phyloP scores from a whole-genome alignment of 2,113 vertebrate genomes.

The Sceloporus undulatus region DNA sequence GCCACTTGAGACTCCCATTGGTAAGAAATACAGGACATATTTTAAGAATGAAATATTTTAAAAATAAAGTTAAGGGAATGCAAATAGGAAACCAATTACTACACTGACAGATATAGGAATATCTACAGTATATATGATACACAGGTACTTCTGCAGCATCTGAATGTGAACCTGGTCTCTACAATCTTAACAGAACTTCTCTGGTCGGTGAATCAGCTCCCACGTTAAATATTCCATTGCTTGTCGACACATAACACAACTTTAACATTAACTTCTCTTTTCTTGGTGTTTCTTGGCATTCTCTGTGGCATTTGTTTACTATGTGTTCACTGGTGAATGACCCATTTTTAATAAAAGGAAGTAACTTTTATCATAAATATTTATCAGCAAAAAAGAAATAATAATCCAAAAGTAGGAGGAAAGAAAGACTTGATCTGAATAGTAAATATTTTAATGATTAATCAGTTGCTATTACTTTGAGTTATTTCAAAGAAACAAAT shows the following conservation, averaged over 20 bases:
- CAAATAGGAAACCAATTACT: constrained; percentile 35
- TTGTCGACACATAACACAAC: constrained; percentile 48
- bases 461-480: constrained; percentile 33
- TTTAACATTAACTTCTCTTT: constrained; percentile 44
- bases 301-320: constrained; percentile 50
- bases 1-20: background rate
- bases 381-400: constrained; percentile 25
- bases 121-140: constrained; percentile 11
- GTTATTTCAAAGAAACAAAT: constrained; percentile 36
- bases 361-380: constrained; percentile 48
- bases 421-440: constrained; percentile 4
- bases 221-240: constrained; percentile 54
- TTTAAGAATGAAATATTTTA: background rate
- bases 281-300: constrained; percentile 43
- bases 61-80: background rate
- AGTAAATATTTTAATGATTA: constrained; percentile 49
- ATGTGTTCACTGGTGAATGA: constrained; percentile 33
- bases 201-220: constrained; percentile 54
- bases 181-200: constrained; percentile 28
- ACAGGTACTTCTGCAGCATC: constrained; percentile 46
- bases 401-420: background rate
- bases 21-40: background rate
- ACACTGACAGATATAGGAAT: constrained; percentile 18
- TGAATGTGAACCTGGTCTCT: constrained; percentile 48
- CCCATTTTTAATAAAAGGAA: constrained; percentile 53